Evolutionary conservation across 2,113 vertebrate genomes (phyloP), one percentile per base, ranked within the genome.

Genomic region (Gracilinanus agilis): DNA sequence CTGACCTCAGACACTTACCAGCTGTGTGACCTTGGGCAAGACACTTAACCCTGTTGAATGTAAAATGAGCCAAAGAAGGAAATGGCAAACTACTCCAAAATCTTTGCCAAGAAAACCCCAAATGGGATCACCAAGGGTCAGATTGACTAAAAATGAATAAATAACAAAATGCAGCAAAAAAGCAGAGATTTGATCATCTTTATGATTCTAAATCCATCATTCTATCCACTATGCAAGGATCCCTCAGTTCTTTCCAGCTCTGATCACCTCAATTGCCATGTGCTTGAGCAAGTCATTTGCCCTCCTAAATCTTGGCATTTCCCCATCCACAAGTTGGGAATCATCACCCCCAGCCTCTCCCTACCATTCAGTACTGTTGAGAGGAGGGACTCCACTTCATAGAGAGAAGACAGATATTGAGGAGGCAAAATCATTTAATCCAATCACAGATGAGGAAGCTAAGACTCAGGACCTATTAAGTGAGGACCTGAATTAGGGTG

Each of bases 271-370:
- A 19, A 40, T 40, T 9, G 6, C 49, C 53, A 2, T 9, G 12
- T 56, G 61, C 89, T 27, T 90, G 29, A 3, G 19, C 24, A 49
- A 34, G 16, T 12, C 90, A 13, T 44, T 90, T 95, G 27, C 19
- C 83, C 92, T n/a, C 90, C 3, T n/a, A 21, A 58, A 55, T 53
- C 40, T 29, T 75, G 29, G 55, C 54, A 53, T 27, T 54, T 55
- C 89, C 54, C 54, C 40, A 3, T 90, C 25, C 44, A 90, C 95
- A 92, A 94, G 94, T n/a, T 44, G 16, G 56, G 44, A 3, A 90
- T 49, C 29, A 55, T 29, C 27, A 53, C 44, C 90, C 58, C 67
- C 44, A 54, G 40, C 44, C 13, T 61, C 49, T 83, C 90, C 9
- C 4, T 55, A 56, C 0, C 94, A 56, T 88, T 95, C 56, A 55